Evolutionary conservation across 2,888 invertebrate genomes (phyloP).

Genomic region (Alentia gelatinosa): DNA sequence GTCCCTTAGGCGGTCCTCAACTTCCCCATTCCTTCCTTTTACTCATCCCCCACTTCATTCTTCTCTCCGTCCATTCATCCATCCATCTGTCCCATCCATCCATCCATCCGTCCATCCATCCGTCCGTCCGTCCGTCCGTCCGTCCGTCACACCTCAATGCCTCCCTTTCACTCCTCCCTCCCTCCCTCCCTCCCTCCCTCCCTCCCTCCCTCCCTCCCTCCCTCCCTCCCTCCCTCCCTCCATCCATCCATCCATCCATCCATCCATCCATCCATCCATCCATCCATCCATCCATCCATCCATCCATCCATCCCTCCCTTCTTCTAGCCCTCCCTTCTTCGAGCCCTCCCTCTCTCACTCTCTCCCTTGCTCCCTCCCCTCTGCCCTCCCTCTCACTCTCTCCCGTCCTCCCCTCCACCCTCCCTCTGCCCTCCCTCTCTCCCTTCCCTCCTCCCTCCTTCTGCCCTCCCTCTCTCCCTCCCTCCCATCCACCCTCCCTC

Average conservation of each 20-base stretch:
- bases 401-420: too few species aligned
- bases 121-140: background rate
- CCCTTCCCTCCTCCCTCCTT: background rate
- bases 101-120: background rate
- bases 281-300: too few species aligned
- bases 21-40: background rate
- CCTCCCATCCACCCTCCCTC: background rate
- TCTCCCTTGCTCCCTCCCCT: too few species aligned
- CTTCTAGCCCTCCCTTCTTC: too few species aligned
- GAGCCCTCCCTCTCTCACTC: too few species aligned
- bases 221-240: too few species aligned
- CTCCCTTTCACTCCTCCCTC: background rate
- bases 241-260: too few species aligned
- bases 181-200: background rate
- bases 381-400: too few species aligned
- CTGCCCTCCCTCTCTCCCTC: background rate
- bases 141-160: background rate
- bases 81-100: background rate
- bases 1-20: too few species aligned
- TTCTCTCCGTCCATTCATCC: background rate
- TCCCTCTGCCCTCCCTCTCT: background rate
- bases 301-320: too few species aligned
- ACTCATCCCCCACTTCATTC: background rate
- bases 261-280: too few species aligned
- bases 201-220: background rate